Base-by-base conservation (phyloP, 2,888 invertebrate species). In the Notocelia uddmanniana region DNA sequence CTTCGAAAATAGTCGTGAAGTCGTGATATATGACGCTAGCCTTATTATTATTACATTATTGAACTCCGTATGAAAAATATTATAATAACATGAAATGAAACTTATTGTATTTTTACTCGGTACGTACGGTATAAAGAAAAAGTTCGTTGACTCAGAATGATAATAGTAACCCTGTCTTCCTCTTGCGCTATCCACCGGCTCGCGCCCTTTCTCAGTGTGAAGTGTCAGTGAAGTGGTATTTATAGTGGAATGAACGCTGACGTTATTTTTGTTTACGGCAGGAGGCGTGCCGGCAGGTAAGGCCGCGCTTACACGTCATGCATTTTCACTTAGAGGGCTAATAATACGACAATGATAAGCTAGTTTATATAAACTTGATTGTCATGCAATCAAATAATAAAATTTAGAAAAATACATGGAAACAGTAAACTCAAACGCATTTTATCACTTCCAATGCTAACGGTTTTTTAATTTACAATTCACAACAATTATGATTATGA, bases 241-340 rank as follows among this genome's bases (percentile, higher is more conserved):
- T n/a, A n/a, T 62, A 71, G 72, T 62, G 80, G 80, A 11, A 41
- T 41, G 59, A 19, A 45, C 45, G 83, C 82, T 87, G 81, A 89
- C 83, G 80, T 76, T 87, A 77, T 90, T 90, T 91, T 84, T 93
- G 91, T 91, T 90, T 85, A 87, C 92, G 85, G 81, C 93, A 94
- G 94, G 94, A 85, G 85, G 89, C 89, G 93, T 90, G 83, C 79
- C 89, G 83, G 80, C 92, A 94, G 94, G 94, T 94, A 92, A 94
- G 93, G 86, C 83, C 80, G 80, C 80, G 76, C 75, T 74, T 74
- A 78, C 75, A 34, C 34, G 45, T 66, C 71, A 72, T 45, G 50
- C 68, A 59, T 77, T 75, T 74, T 74, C 76, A 70, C 55, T 72
- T 74, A 78, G 75, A 64, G 75, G 74, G 19, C 19, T 19, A 11